Evolutionary conservation across 2,888 invertebrate species (phyloP).

Genomic region (Therioaphis trifolii): DNA sequence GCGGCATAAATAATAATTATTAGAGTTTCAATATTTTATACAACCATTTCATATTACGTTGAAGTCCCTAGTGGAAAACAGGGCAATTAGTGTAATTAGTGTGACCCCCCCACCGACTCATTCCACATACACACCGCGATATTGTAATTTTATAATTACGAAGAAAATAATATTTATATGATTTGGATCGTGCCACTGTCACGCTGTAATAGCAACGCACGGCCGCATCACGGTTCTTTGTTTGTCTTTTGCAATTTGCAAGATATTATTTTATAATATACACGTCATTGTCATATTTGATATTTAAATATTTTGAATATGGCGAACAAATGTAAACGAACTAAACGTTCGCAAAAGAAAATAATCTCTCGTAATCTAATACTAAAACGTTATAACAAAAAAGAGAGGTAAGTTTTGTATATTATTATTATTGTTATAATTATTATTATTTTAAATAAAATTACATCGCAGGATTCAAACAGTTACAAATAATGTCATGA

Average conservation of each 20-base stretch:
- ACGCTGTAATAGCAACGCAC: no score
- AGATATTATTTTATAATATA: no score
- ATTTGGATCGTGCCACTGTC: no score
- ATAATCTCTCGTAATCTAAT: conserved; percentile 16
- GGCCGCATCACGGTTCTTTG: no score
- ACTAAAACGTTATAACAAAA: conserved; percentile 16
- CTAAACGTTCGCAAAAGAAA: conserved; percentile 16
- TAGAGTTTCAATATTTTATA: conserved; percentile 12
- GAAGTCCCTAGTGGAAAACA: background rate
- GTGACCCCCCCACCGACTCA: conserved; percentile 6
- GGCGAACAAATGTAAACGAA: conserved; percentile 8
- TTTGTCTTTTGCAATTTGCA: no score
- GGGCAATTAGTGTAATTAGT: background rate
- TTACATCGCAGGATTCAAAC: no score
- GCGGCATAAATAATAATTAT: conserved; percentile 14
- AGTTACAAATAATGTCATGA: no score
- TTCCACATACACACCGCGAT: no score
- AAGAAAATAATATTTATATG: no score
- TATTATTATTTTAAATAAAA: conserved; percentile 13
- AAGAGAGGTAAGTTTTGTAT: conserved; percentile 16
- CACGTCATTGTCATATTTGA: no score
- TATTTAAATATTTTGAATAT: conserved; percentile 16
- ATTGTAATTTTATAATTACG: no score
- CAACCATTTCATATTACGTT: conserved; percentile 11
- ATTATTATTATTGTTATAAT: background rate